Evolutionary conservation across 2,113 vertebrate genomes (phyloP).

Genomic region (Datnioides undecimradiatus): DNA sequence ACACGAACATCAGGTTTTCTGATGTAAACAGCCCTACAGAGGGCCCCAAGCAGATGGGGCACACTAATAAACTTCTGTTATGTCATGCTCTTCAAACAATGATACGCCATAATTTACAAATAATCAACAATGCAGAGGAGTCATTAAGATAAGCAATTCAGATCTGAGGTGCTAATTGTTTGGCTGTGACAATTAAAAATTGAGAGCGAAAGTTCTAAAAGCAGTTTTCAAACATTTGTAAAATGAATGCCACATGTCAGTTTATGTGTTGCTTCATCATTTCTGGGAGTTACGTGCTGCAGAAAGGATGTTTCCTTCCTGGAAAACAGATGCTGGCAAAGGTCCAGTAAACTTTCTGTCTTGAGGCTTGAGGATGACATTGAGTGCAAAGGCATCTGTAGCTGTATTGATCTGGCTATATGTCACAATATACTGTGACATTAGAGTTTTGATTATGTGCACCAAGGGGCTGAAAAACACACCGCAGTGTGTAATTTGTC

Average conservation of each 20-base stretch:
- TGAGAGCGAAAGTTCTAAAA: background rate
- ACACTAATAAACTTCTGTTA: conserved; percentile 60
- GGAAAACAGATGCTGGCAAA: too few relatives aligned
- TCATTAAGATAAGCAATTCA: conserved; percentile 42
- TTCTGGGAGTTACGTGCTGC: too few relatives aligned
- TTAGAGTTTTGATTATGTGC: background rate
- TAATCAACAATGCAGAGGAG: conserved; percentile 39
- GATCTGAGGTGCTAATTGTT: conserved; percentile 50
- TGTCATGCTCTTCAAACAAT: conserved; percentile 51
- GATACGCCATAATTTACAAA: conserved; percentile 38
- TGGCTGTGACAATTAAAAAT: conserved; percentile 15
- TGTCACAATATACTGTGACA: conserved; percentile 2
- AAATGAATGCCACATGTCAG: background rate
- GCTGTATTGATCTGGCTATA: conserved; percentile 4
- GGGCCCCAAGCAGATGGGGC: conserved; percentile 60
- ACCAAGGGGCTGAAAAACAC: background rate
- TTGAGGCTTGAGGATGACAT: background rate
- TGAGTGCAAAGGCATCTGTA: background rate
- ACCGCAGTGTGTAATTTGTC: background rate
- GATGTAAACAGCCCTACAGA: conserved; percentile 44
- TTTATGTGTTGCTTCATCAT: background rate
- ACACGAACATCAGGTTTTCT: conserved; percentile 55
- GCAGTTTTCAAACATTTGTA: background rate
- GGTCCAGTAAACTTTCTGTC: background rate
- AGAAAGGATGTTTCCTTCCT: too few relatives aligned